Conservation (phyloP, 1,140 invertebrate genomes). For the Campoletis sonorensis region DNA sequence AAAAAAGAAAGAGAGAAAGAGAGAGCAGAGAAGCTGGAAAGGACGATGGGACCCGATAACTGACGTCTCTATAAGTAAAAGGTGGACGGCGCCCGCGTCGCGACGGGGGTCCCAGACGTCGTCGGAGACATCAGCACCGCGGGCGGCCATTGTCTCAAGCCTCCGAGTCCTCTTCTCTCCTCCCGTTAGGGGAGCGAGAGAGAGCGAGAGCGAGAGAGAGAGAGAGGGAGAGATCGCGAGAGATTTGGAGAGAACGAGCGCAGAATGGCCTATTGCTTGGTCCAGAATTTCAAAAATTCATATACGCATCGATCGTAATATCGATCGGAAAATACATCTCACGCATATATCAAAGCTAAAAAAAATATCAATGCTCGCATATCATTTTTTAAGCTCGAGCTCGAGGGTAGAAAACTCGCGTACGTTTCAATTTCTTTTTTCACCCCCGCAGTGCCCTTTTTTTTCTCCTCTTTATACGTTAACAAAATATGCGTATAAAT, state of each 20-base stretch:
- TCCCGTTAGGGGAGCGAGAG: conserved; percentile 37
- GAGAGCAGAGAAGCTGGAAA: conserved; percentile 45
- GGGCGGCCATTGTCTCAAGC: conserved; percentile 75
- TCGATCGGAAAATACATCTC: neutral
- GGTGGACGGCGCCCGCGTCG: conserved; percentile 68
- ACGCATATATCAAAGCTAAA: no score
- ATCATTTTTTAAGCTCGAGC: no score
- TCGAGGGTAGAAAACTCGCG: neutral
- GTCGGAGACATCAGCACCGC: conserved; percentile 74
- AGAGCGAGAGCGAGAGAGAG: neutral
- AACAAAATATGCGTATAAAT: conserved; percentile 56
- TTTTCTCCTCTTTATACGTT: neutral
- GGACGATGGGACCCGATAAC: conserved; percentile 70
- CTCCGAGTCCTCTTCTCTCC: conserved; percentile 47
- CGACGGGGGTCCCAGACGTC: conserved; percentile 74
- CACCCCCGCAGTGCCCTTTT: neutral
- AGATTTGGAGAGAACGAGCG: no score
- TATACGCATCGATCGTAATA: neutral
- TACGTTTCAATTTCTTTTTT: neutral
- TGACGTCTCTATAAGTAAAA: conserved; percentile 76
- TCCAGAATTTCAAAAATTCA: conserved; percentile 1
- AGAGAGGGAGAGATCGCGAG: neutral
- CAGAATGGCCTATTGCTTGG: conserved; percentile 58
- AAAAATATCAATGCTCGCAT: no score
- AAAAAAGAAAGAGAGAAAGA: conserved; percentile 5